Evolutionary conservation across 2,888 invertebrate genomes (phyloP).

Genomic region (Liopterus haemorrhoidalis): DNA sequence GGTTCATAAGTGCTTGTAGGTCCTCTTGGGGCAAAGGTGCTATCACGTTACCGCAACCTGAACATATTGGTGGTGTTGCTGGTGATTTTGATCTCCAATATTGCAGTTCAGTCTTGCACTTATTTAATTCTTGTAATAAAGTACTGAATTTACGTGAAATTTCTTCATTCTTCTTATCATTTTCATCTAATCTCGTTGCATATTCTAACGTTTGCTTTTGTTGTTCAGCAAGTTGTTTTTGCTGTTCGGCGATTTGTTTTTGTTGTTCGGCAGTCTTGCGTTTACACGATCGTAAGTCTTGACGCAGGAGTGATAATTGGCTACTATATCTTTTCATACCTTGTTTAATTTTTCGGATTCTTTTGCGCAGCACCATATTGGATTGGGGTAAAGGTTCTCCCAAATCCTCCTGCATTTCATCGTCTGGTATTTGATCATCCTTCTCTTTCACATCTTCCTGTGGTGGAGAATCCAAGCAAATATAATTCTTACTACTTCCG

Average conservation of each 20-base stretch:
- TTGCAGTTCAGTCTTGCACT: constrained; percentile 86
- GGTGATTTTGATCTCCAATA: constrained; percentile 88
- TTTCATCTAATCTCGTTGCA: constrained; percentile 79
- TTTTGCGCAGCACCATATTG: constrained; percentile 78
- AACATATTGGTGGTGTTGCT: constrained; percentile 64
- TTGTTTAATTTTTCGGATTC: constrained; percentile 81
- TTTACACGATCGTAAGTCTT: constrained; percentile 73
- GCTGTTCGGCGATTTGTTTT: constrained; percentile 74
- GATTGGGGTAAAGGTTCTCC: constrained; percentile 66
- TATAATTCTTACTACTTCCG: constrained; percentile 53
- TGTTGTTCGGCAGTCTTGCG: constrained; percentile 79
- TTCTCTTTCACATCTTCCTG: constrained; percentile 50
- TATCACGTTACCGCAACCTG: constrained; percentile 63
- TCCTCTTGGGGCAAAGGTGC: constrained; percentile 54
- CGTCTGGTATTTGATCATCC: constrained; percentile 47
- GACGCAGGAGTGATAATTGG: constrained; percentile 70
- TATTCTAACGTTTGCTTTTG: constrained; percentile 73
- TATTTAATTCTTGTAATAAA: constrained; percentile 79
- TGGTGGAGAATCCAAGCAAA: constrained; percentile 55
- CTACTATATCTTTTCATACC: constrained; percentile 85
- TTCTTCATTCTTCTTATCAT: constrained; percentile 86
- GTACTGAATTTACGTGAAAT: constrained; percentile 85
- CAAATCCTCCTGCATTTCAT: constrained; percentile 43
- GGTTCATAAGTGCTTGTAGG: constrained; percentile 55
- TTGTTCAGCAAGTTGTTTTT: constrained; percentile 65